Evolutionary conservation across 1,140 invertebrate species (phyloP).

Genomic region (Sarcophaga bullata): DNA sequence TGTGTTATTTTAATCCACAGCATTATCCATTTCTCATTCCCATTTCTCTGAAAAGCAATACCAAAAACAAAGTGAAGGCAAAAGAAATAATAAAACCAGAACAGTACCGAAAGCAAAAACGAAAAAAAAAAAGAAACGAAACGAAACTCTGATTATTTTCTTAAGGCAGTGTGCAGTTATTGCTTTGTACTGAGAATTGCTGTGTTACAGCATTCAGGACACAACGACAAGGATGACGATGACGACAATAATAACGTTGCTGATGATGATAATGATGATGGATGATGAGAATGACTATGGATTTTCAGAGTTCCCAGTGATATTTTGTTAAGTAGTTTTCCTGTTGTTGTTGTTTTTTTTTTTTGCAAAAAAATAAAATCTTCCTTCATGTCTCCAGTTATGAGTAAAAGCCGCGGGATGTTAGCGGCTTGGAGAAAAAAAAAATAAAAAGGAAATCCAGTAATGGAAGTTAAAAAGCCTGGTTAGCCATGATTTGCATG

Average conservation of each 20-base stretch:
- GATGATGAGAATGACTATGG: not conserved
- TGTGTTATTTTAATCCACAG: slow-evolving; percentile 19
- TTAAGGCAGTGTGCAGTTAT: not conserved
- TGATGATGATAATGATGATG: not conserved
- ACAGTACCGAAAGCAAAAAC: not conserved
- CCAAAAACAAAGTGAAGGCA: not conserved
- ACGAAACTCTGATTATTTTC: slow-evolving; percentile 29
- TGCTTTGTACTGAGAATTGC: too few species aligned
- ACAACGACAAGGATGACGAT: not conserved
- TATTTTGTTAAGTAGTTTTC: not conserved
- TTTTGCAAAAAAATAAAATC: not conserved
- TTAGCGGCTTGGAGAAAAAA: not conserved
- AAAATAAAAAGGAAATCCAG: not conserved
- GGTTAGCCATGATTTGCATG: slow-evolving; percentile 39
- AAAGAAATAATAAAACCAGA: not conserved
- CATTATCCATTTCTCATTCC: not conserved
- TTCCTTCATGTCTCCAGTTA: not conserved
- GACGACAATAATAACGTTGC: not conserved
- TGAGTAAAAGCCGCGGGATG: not conserved
- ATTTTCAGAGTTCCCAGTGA: not conserved
- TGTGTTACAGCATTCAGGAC: too few species aligned
- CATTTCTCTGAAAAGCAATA: not conserved
- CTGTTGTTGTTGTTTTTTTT: not conserved
- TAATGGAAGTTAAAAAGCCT: slow-evolving; percentile 28
- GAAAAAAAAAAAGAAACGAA: slow-evolving; percentile 11